Evolutionary conservation across 2,888 invertebrate genomes (phyloP).

Genomic region (Plagiodera versicolora): DNA sequence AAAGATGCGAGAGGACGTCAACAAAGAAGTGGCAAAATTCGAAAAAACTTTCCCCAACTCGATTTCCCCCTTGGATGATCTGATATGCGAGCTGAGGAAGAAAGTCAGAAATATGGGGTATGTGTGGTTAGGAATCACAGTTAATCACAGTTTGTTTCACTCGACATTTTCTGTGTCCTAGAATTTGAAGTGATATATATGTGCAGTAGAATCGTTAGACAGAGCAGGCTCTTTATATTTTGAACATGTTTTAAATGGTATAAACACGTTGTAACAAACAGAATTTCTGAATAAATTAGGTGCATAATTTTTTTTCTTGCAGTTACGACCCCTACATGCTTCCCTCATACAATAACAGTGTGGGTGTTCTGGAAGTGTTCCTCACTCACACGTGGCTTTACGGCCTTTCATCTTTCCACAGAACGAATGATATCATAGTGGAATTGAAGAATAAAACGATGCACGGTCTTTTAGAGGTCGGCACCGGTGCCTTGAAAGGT

Average conservation of each 20-base stretch:
- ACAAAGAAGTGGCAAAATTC: constrained; percentile 70
- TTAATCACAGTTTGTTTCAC: too few relatives aligned
- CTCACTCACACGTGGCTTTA: constrained; percentile 76
- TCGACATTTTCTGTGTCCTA: too few relatives aligned
- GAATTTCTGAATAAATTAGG: neutral
- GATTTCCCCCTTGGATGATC: constrained; percentile 82
- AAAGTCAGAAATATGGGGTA: constrained; percentile 63
- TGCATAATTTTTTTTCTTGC: neutral
- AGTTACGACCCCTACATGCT: constrained; percentile 71
- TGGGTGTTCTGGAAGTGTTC: constrained; percentile 70
- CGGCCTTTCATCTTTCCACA: constrained; percentile 79
- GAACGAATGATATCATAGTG: constrained; percentile 76
- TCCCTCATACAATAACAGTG: constrained; percentile 71
- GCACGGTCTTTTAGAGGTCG: constrained; percentile 70
- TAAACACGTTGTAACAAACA: too few relatives aligned
- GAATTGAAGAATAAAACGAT: constrained; percentile 73
- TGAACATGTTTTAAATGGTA: too few relatives aligned
- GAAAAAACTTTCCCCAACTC: constrained; percentile 81
- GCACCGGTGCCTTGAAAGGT: constrained; percentile 78
- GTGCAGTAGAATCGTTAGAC: too few relatives aligned
- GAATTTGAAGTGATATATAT: too few relatives aligned
- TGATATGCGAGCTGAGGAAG: constrained; percentile 73
- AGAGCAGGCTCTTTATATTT: too few relatives aligned
- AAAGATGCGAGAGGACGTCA: constrained; percentile 72
- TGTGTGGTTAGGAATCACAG: constrained; percentile 43